phyloP scores from a whole-genome alignment of 2,113 vertebrate species.

The Gobiocypris rarus region DNA sequence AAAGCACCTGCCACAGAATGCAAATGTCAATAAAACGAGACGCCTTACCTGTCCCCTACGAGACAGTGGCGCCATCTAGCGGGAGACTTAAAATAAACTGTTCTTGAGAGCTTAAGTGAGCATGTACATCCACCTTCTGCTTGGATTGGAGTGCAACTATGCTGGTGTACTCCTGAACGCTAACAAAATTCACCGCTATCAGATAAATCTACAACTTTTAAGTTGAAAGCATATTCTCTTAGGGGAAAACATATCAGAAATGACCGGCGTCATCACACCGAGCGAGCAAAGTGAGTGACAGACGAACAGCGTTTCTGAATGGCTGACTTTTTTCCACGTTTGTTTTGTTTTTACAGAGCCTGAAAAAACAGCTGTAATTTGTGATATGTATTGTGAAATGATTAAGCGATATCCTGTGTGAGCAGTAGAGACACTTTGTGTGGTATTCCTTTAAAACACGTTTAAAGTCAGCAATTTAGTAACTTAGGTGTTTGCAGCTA shows the following conservation, averaged over 20 bases:
- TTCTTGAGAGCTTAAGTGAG: background rate
- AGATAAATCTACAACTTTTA: no score
- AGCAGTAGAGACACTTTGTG: no score
- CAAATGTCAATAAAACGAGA: background rate
- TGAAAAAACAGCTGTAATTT: background rate
- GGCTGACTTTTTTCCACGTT: background rate
- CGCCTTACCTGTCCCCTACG: background rate
- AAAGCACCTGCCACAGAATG: slow-evolving; percentile 32
- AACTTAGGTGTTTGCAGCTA: background rate
- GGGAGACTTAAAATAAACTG: background rate
- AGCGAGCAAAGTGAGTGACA: background rate
- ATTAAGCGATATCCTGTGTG: background rate
- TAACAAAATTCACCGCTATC: background rate
- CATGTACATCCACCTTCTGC: background rate
- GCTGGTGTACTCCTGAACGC: background rate
- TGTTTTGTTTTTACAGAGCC: no score
- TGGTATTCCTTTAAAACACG: background rate
- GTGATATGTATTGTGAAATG: background rate
- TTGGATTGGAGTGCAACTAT: background rate
- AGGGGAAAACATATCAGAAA: no score
- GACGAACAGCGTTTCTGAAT: background rate
- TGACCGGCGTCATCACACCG: no score
- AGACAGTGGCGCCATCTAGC: slow-evolving; percentile 29
- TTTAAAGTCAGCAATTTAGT: background rate
- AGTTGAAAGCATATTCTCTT: no score